Conservation (phyloP, 2,797 vertebrate species). For the Arnoldichthys spilopterus region DNA sequence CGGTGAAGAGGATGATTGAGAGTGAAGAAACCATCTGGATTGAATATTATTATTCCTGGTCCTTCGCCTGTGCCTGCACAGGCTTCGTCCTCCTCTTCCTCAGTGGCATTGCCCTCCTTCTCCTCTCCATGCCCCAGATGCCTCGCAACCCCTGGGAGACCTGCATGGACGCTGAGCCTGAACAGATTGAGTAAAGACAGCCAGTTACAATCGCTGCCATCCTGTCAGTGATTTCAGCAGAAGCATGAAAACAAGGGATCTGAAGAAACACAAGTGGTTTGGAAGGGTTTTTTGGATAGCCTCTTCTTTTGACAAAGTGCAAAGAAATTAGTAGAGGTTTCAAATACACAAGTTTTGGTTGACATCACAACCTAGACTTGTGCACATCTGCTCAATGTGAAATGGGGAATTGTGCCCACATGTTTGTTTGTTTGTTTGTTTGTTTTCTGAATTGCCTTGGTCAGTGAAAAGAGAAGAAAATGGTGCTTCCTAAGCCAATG, state of each 20-base stretch:
- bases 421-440: not conserved
- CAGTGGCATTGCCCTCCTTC: slow-evolving; percentile 85
- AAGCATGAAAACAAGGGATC: slow-evolving; percentile 7
- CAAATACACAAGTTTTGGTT: not conserved
- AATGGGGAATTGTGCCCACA: not conserved
- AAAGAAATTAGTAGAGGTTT: not conserved
- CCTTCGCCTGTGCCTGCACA: slow-evolving; percentile 91
- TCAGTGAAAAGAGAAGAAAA: no score
- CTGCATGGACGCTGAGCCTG: slow-evolving; percentile 95
- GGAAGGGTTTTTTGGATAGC: not conserved
- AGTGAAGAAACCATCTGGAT: slow-evolving; percentile 94
- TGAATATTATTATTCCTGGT: slow-evolving; percentile 94
- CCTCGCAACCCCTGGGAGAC: slow-evolving; percentile 97
- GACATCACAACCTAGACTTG: no score
- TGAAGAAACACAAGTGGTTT: not conserved
- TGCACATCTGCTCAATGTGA: slow-evolving; percentile 10
- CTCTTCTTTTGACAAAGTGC: not conserved
- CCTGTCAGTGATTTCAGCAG: not conserved
- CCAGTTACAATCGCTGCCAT: no score
- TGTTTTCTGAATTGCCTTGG: not conserved
- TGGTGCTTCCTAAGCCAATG: not conserved
- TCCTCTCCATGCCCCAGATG: slow-evolving; percentile 95
- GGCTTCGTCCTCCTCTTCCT: slow-evolving; percentile 92
- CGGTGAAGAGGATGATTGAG: slow-evolving; percentile 93
- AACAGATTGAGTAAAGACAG: slow-evolving; percentile 72